Conservation (phyloP, 2,113 vertebrate species). For the Odocoileus hemionus region DNA sequence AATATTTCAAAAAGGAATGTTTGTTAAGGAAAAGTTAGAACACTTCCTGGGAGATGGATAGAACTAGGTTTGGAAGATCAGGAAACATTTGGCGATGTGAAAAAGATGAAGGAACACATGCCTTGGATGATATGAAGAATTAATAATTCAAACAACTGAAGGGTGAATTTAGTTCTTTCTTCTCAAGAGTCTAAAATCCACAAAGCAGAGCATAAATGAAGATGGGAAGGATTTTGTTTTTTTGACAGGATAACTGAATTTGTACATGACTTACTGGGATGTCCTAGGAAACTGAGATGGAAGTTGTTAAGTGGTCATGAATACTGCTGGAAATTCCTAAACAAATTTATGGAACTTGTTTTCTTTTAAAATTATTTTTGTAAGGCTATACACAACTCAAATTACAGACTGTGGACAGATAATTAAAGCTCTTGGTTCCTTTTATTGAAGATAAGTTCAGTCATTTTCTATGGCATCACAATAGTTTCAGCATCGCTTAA, state of each 20-base stretch:
- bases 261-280: not conserved
- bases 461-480: conserved; percentile 3
- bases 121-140: not conserved
- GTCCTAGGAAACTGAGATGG: not conserved
- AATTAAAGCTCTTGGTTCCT: not conserved
- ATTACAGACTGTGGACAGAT: not conserved
- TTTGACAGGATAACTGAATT: not conserved
- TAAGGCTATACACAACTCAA: not conserved
- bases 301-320: not conserved
- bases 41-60: not conserved
- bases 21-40: not conserved
- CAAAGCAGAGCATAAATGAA: not conserved
- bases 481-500: conserved; percentile 6
- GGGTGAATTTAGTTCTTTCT: not conserved
- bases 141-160: not conserved
- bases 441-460: not conserved
- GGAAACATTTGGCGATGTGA: not conserved
- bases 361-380: not conserved
- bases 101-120: not conserved
- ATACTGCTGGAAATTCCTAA: not conserved
- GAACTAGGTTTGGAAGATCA: not conserved
- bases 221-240: not conserved
- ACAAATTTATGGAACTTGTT: not conserved
- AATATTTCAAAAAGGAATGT: not conserved
- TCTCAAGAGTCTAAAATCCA: not conserved